phyloP scores from a whole-genome alignment of 2,113 vertebrate species.

The Plotosus lineatus region DNA sequence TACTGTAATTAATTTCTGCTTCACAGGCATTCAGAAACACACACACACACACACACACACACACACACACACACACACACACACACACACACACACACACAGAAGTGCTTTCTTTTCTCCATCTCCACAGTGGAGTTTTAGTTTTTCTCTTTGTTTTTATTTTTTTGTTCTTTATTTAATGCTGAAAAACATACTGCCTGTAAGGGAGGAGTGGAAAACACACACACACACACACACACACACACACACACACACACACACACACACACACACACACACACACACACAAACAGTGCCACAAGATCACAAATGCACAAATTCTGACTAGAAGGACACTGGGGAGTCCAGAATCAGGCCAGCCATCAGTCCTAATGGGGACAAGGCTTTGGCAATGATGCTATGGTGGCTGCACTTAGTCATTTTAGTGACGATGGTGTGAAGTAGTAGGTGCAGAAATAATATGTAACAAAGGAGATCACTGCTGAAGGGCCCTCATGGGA shows the following conservation, averaged over 20 bases:
- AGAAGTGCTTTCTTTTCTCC: neutral
- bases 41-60: neutral
- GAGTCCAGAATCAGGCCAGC: conserved; percentile 51
- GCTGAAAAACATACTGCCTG: conserved; percentile 48
- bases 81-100: neutral
- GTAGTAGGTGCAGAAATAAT: conserved; percentile 39
- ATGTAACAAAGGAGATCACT: conserved; percentile 21
- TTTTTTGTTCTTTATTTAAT: conserved; percentile 50
- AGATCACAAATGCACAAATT: conserved; percentile 52
- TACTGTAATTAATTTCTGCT: conserved; percentile 53
- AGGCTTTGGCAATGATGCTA: conserved; percentile 33
- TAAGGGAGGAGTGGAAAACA: conserved; percentile 50
- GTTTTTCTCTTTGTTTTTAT: conserved; percentile 19
- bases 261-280: conserved; percentile 27
- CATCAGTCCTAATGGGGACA: conserved; percentile 53
- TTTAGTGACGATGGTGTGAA: conserved; percentile 28
- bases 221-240: conserved; percentile 32
- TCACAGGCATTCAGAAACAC: conserved; percentile 25
- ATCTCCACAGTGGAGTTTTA: too few species aligned
- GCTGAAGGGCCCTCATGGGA: conserved; percentile 29
- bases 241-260: conserved; percentile 43
- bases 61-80: neutral
- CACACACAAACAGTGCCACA: conserved; percentile 37
- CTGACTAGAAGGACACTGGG: conserved; percentile 47
- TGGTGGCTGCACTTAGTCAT: conserved; percentile 50